These are phyloP conservation scores for Brienomyrus longianalis DNA, from an alignment of 2,113 vertebrate species.

Conservation along the genomic window DNA sequence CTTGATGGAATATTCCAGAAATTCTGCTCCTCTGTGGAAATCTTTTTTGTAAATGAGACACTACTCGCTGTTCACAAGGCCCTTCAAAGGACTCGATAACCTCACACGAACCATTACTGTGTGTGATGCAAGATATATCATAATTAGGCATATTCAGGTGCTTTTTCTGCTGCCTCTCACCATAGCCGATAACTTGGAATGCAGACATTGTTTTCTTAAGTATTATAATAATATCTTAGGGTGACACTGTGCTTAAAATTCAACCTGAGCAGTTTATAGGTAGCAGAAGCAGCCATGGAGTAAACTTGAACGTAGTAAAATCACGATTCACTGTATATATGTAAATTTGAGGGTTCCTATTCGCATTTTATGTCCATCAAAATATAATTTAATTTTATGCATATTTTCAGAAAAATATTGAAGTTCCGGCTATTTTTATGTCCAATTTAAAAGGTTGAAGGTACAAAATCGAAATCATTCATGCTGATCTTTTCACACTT, in stretches of 20 bases:
- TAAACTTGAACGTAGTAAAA: background rate
- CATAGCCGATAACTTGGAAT: background rate
- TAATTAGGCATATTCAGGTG: background rate
- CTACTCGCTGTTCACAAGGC: background rate
- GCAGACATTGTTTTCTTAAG: background rate
- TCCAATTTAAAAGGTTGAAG: background rate
- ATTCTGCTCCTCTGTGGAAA: background rate
- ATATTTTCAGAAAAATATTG: background rate
- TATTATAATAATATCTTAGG: background rate
- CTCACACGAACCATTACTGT: background rate
- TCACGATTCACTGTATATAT: background rate
- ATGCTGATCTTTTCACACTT: background rate
- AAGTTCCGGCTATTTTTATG: background rate
- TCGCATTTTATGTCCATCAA: background rate
- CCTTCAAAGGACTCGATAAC: background rate
- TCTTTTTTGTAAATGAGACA: background rate
- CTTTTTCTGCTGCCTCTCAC: background rate
- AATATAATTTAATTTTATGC: background rate
- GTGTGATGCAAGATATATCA: background rate
- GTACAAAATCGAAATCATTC: background rate
- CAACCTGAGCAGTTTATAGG: background rate
- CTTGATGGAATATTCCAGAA: background rate
- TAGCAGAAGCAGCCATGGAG: background rate
- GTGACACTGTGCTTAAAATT: background rate
- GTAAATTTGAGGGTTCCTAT: background rate